Percentiles rank a stretch among this genome's conserved stretches.
Evolutionary conservation across 2,113 vertebrate species (phyloP).

Genomic region (Catharus fuscescens): DNA sequence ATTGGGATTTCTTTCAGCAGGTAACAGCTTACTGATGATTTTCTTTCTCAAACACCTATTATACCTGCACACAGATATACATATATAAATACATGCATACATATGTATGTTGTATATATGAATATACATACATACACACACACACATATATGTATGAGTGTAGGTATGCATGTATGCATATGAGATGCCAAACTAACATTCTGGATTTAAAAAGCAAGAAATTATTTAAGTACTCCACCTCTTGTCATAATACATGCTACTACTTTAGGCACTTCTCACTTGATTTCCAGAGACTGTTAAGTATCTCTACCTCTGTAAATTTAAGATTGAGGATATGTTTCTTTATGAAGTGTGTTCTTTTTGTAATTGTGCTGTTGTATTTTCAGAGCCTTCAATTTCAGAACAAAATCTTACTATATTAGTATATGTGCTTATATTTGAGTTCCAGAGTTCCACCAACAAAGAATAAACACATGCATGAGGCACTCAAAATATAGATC

Average conservation of each 20-base stretch:
- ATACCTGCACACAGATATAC: no score
- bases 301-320: neutral
- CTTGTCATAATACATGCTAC: neutral
- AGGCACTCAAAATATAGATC: neutral
- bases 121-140: no score
- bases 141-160: fast-evolving
- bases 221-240: neutral
- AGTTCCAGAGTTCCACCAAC: neutral
- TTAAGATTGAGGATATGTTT: neutral
- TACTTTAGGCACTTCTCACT: neutral
- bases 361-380: neutral
- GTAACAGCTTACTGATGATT: neutral
- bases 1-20: neutral
- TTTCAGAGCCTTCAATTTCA: neutral
- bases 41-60: neutral
- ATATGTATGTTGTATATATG: fast-evolving
- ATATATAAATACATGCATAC: no score
- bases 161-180: fast-evolving
- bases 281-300: neutral
- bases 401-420: neutral
- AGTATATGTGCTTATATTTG: neutral
- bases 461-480: neutral
- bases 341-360: neutral
- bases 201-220: neutral
- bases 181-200: neutral